Conservation (phyloP, 2,113 vertebrate species). For the Lonchura striata region DNA sequence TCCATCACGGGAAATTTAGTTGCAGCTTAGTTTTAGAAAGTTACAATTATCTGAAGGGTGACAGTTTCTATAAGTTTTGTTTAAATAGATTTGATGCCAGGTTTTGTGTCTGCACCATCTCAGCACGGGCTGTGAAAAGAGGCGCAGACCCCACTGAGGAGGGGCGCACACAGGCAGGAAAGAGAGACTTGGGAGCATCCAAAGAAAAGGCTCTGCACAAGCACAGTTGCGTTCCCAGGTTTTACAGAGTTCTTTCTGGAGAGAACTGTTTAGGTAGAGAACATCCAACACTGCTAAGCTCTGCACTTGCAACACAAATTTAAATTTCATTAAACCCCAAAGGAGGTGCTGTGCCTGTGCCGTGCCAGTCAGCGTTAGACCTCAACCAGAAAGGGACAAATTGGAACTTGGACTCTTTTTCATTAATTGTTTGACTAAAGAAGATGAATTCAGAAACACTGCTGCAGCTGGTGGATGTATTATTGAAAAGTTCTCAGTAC, state of each 20-base stretch:
- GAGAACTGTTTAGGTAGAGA: not conserved
- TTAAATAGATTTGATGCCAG: not conserved
- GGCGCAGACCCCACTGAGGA: not conserved
- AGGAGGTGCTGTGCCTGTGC: not conserved
- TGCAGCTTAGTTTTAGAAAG: not conserved
- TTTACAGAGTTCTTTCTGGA: not conserved
- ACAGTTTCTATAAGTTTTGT: not conserved
- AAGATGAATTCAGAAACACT: not conserved
- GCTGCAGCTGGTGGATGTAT: not conserved
- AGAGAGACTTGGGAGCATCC: not conserved
- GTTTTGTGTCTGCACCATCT: not conserved
- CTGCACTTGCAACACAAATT: fast-evolving
- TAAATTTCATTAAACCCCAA: not conserved
- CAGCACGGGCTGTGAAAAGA: not conserved
- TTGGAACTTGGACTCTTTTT: not conserved
- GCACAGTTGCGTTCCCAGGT: not conserved
- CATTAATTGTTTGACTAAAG: not conserved
- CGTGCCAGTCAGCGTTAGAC: fast-evolving
- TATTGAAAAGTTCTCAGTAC: not conserved
- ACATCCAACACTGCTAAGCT: not conserved
- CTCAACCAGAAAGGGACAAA: not conserved
- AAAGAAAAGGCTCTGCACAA: not conserved
- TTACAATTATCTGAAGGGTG: not conserved
- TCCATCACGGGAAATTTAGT: fast-evolving
- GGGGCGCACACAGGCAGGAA: fast-evolving